Evolutionary conservation across 2,113 vertebrate genomes (phyloP).

Genomic region (Puma concolor): DNA sequence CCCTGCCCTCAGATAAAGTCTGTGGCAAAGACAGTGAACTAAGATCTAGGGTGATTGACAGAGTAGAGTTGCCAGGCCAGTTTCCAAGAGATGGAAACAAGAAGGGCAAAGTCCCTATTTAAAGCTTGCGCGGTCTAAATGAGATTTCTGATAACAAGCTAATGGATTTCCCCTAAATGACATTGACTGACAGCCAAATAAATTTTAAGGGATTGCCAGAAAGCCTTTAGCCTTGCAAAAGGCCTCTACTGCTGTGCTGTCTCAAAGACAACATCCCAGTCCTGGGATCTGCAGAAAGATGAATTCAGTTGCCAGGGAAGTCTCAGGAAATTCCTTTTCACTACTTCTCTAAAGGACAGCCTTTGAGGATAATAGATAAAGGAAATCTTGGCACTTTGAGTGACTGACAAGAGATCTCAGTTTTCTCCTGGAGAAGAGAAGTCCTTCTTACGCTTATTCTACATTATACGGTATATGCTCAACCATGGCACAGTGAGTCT

Average conservation of each 20-base stretch:
- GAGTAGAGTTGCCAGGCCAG: background rate
- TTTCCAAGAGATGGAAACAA: slow-evolving; percentile 43
- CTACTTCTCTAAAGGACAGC: background rate
- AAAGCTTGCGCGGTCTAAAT: slow-evolving; percentile 5
- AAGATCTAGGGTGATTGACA: background rate
- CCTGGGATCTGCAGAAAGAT: background rate
- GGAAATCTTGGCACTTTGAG: background rate
- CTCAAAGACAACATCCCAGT: background rate
- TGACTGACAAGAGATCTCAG: background rate
- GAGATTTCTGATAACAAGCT: slow-evolving; percentile 54
- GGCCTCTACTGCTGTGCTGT: background rate
- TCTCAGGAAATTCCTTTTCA: background rate
- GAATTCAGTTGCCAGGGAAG: background rate
- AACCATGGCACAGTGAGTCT: background rate
- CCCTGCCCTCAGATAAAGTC: background rate
- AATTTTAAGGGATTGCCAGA: slow-evolving; percentile 11
- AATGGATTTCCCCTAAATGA: slow-evolving; percentile 45
- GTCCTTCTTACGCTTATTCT: background rate
- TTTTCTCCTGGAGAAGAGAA: background rate
- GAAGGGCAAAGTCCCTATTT: slow-evolving; percentile 38
- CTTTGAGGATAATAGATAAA: background rate
- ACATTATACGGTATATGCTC: background rate
- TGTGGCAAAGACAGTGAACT: background rate
- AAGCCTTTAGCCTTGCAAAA: background rate
- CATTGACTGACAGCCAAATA: slow-evolving; percentile 26